These are phyloP conservation scores for Trileptium ribeirensis DNA, from an alignment of 2,888 invertebrate species.

Conservation along the genomic window DNA sequence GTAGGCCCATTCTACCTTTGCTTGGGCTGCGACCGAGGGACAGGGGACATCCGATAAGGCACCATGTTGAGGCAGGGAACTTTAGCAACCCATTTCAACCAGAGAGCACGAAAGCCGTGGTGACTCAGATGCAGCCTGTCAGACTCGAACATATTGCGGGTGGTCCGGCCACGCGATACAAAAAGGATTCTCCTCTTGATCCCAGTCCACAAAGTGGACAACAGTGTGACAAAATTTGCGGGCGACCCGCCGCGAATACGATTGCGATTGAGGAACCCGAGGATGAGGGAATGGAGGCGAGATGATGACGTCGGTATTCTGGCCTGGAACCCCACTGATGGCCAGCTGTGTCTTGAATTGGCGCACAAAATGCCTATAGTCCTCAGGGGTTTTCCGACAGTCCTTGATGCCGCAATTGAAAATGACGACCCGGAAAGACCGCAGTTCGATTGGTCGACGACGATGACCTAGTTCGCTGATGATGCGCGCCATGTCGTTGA, in stretches of 20 bases:
- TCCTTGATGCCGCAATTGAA: neutral
- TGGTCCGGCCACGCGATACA: neutral
- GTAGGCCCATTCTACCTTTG: neutral
- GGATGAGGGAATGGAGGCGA: slow-evolving; percentile 11
- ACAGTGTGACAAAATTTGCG: neutral
- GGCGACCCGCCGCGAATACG: neutral
- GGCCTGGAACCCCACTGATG: neutral
- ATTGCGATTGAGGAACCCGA: neutral
- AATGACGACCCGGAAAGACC: neutral
- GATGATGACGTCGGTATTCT: slow-evolving; percentile 2
- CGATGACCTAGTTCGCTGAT: neutral
- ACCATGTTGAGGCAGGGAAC: neutral
- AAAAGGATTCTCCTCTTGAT: slow-evolving; percentile 1
- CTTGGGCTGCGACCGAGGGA: neutral
- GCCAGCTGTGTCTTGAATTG: neutral
- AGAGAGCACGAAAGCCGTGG: slow-evolving; percentile 1
- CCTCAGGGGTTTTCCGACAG: neutral
- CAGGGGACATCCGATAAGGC: neutral
- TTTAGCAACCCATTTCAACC: neutral
- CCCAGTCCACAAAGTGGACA: slow-evolving; percentile 1
- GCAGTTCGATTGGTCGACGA: neutral
- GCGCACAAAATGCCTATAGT: neutral
- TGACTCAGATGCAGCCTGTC: slow-evolving; percentile 6
- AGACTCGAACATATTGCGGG: slow-evolving; percentile 3
- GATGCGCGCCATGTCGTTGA: neutral